A percentile compares a stretch with the other conserved stretches of the same genome.
Evolutionary conservation across 2,797 vertebrate species (phyloP).

Genomic region (Cheirogaleus major): DNA sequence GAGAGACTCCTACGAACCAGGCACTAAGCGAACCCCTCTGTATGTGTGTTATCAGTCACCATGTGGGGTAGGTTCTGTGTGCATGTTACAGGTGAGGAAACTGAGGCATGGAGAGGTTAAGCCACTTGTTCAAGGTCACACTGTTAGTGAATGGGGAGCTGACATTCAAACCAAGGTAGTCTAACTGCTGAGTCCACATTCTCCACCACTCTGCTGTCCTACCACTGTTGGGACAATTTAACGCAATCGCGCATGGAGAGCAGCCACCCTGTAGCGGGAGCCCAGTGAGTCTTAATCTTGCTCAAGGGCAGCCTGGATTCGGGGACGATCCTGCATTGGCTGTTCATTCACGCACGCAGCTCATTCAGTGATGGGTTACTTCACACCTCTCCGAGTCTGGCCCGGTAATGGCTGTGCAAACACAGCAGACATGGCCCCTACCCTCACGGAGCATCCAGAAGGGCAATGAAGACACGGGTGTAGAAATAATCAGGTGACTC

Average conservation of each 20-base stretch:
- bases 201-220: background rate
- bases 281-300: background rate
- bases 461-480: background rate
- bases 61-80: background rate
- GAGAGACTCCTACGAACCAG: background rate
- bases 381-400: background rate
- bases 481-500: background rate
- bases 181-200: background rate
- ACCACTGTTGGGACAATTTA: background rate
- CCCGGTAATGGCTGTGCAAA: background rate
- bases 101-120: background rate
- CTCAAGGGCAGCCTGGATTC: rapidly evolving
- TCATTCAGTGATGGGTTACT: background rate
- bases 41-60: rapidly evolving
- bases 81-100: background rate
- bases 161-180: background rate
- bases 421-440: background rate
- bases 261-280: background rate
- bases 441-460: background rate
- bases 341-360: too few species aligned
- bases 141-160: background rate
- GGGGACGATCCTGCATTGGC: rapidly evolving
- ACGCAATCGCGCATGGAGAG: background rate
- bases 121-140: background rate
- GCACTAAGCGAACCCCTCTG: background rate